Evolutionary conservation across 2,888 invertebrate genomes (phyloP), one percentile per base, ranked within the genome.

Genomic region (Drosophila glabriapex): DNA sequence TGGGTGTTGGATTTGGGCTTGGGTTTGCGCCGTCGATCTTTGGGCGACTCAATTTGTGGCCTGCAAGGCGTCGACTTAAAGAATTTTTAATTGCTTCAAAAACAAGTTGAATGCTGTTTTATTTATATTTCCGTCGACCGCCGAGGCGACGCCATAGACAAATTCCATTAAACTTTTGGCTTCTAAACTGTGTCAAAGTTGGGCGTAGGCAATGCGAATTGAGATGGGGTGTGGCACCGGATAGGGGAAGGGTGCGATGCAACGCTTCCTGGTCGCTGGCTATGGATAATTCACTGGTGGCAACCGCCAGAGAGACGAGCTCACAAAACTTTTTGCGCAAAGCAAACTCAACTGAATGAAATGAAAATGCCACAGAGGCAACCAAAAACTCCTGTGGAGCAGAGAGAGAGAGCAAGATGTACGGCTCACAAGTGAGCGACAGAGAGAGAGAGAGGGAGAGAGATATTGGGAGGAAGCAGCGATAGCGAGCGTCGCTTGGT

Each of bases 331-430:
- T 87, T 89, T 85, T 78, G 78, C 76, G 83, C 71, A 87, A 87
- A 91, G 90, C 89, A 87, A 87, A 87, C 91, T 85, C 72, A 87
- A 89, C 90, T 78, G 85, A 87, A 87, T 89, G 87, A 91, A 87
- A 87, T 87, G 87, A 91, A 91, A 87, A 85, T 91, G 90, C 90
- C 90, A 91, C 85, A 91, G 91, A 87, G 91, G 89, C 89, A 89
- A 69, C 77, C 73, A 70, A 83, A 80, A 68, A 73, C 75, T 59
- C 73, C 73, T 66, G 16, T 61, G 67, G 73, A 58, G 61, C 70
- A 25, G 22, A 19, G 41, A 14, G n/a, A 28, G 31, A 28, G 29
- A 14, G 64, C 25, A 10, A 41, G n/a, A 41, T 41, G 12, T n/a
- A 41, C 5, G n/a, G 41, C 10, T 5, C n/a, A 41, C 12, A 12